Base-by-base conservation (phyloP, 2,888 invertebrate genomes). In the Euplagia quadripunctaria region DNA sequence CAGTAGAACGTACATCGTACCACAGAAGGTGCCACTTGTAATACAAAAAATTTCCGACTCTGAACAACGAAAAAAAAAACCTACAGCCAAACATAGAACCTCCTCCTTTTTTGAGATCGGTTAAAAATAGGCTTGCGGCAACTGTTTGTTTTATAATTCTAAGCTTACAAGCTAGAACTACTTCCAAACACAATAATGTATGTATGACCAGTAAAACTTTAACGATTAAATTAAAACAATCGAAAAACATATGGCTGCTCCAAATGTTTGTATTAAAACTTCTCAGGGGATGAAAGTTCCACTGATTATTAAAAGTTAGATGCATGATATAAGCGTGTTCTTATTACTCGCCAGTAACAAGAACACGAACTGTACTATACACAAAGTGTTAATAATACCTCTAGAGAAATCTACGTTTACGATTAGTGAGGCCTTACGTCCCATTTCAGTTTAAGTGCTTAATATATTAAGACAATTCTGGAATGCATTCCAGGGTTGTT, bases 141-240 rank as follows among this genome's bases (percentile, higher is more conserved):
- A 16, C 58, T 70, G 67, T 46, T 46, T 69, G 31, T 71, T 66
- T 77, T 17, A 51, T 46, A 73, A 31, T 63, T 52, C 41, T 64
- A 68, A 70, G 12, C 46, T 72, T 80, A 31, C 9, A 49, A 66
- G 31, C 16, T 16, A n/a, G 6, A n/a, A 70, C 64, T 0, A 41
- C 70, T 67, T 43, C 11, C 73, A 12, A 67, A 61, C 64, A 64
- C 41, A 58, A 58, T 12, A 12, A 20, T 12, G 12, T 68, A 16
- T 14, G 41, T 55, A n/a, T 31, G 71, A 73, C 66, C 65, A 52
- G 43, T 14, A 68, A 17, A 72, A 75, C 51, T 68, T 65, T 41
- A 46, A 42, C 46, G 63, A 69, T 52, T 17, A 70, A 41, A 73
- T 72, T 68, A 64, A 68, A 68, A 61, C 52, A 52, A 68, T n/a